A percentile compares a stretch with the other conserved stretches of the same genome.
Evolutionary conservation across 2,888 invertebrate species (phyloP).

Genomic region (Heteromyza rotundicornis): DNA sequence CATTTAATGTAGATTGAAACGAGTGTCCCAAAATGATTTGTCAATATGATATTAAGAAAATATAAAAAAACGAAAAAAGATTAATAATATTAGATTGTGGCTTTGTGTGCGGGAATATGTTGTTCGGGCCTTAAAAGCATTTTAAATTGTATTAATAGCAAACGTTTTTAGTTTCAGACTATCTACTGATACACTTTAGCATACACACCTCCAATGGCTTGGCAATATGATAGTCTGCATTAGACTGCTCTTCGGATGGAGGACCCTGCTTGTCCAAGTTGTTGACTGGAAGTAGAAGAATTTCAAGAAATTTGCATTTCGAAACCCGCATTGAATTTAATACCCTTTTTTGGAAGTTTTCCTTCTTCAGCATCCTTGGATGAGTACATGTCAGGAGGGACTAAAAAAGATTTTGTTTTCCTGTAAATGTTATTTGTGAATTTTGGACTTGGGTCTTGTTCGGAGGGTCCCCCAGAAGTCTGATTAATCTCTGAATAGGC

Average conservation of each 20-base stretch:
- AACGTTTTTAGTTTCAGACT: background rate
- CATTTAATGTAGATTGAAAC: background rate
- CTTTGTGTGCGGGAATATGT: background rate
- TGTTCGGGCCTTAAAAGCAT: background rate
- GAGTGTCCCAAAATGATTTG: background rate
- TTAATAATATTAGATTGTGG: background rate
- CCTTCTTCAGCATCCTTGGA: conserved; percentile 70
- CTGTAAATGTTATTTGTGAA: background rate
- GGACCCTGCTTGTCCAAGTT: conserved; percentile 29
- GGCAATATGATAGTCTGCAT: conserved; percentile 73
- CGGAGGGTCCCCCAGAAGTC: background rate
- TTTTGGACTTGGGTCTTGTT: background rate
- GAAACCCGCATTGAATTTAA: too few relatives aligned
- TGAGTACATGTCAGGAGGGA: conserved; percentile 41
- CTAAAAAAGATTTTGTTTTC: conserved; percentile 28
- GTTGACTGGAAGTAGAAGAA: background rate
- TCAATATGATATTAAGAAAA: conserved; percentile 3
- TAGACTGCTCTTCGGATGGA: background rate
- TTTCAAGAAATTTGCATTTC: too few relatives aligned
- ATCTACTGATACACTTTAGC: conserved; percentile 15
- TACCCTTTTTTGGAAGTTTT: conserved; percentile 60
- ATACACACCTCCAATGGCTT: conserved; percentile 79
- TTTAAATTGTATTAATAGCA: background rate
- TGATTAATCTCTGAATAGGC: background rate
- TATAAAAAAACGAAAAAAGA: too few relatives aligned